Evolutionary conservation across 2,888 invertebrate genomes (phyloP), one percentile per base, ranked within the genome.

Genomic region (Eristalinus aeneus): DNA sequence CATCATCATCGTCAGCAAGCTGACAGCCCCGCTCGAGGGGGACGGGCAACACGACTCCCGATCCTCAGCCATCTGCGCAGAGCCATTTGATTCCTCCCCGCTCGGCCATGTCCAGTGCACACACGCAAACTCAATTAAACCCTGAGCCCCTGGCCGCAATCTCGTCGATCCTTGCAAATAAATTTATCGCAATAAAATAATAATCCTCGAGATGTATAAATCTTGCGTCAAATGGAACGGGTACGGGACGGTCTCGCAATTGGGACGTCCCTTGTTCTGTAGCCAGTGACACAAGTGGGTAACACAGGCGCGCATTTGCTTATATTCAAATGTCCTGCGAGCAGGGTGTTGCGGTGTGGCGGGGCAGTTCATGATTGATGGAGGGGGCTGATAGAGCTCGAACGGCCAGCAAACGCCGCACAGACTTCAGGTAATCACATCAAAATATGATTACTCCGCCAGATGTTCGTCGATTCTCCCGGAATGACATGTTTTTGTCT

Each of bases 171-270:
- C 82, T 80, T 76, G 80, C 76, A 85, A 74, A 86, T 82, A 82
- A 82, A 86, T 86, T 82, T 82, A 82, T 78, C 82, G 86, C 86
- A 86, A 86, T 86, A 86, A 86, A 86, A 82, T 86, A 86, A 86
- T 86, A 86, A 86, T 82, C 82, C 86, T 63, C 86, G 46, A 74
- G 82, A 86, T 78, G 86, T 56, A 86, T 86, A 86, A 86, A 86
- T 86, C 86, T 82, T 86, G 46, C 56, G 73, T 86, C 85, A 86
- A 73, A 72, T 53, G n/a, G 53, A 80, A 80, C 85, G 58, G 67
- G 68, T n/a, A n/a, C 80, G 67, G 61, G 72, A 61, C 63, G 39
- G 53, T 85, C 85, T 63, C 73, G 77, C 76, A 81, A 86, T 81
- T 77, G 69, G 69, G 73, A 68, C 56, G 67, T 72, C 67, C 77